These are phyloP conservation scores for Myotis myotis DNA, from an alignment of 2,797 vertebrate species.

Conservation along the genomic window DNA sequence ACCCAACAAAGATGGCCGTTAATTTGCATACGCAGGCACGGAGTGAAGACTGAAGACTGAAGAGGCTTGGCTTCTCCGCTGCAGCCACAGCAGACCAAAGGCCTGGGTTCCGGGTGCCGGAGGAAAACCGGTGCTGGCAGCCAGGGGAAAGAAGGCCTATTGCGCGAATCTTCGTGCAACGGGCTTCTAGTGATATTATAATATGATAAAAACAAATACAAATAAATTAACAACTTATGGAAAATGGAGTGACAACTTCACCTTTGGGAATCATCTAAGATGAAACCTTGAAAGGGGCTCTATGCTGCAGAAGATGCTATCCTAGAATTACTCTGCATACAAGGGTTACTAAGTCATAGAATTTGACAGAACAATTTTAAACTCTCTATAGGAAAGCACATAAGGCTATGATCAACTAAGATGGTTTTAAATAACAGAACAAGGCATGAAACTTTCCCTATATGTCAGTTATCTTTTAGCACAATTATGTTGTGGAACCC, in stretches of 20 bases:
- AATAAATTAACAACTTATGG: constrained; percentile 44
- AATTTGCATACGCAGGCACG: too few species aligned
- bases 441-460: not conserved
- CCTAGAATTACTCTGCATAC: not conserved
- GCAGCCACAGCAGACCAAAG: too few species aligned
- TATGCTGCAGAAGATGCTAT: not conserved
- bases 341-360: not conserved
- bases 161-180: too few species aligned
- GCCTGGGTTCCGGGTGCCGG: too few species aligned
- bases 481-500: not conserved
- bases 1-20: too few species aligned
- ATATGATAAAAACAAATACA: constrained; percentile 37
- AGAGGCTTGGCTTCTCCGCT: too few species aligned
- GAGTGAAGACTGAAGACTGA: too few species aligned
- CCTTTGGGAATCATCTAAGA: not conserved
- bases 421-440: not conserved
- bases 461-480: not conserved
- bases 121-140: too few species aligned
- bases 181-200: not conserved
- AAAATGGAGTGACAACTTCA: not conserved
- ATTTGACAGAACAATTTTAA: constrained; percentile 17
- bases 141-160: too few species aligned
- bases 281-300: not conserved
- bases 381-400: not conserved
- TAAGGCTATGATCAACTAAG: not conserved